These are phyloP conservation scores for Camptogramma bilineatum DNA, from an alignment of 2,888 invertebrate species.

Conservation along the genomic window DNA sequence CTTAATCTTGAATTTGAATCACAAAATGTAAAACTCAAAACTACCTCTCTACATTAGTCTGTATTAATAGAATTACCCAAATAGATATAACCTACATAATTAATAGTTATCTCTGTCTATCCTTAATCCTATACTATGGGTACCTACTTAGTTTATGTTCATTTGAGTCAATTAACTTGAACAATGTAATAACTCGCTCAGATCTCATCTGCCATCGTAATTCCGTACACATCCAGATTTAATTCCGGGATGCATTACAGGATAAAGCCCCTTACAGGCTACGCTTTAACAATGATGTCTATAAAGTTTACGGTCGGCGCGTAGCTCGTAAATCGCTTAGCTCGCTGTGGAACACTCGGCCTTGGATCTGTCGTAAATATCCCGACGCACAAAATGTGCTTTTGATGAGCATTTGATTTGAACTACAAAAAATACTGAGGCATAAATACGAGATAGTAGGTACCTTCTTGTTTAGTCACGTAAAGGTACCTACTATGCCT, in stretches of 20 bases:
- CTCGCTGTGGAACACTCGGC: constrained; percentile 29
- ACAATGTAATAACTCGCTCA: background rate
- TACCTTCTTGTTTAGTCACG: background rate
- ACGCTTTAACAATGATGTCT: constrained; percentile 30
- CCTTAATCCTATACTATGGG: background rate
- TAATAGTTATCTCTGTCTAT: too few relatives aligned
- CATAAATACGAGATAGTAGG: background rate
- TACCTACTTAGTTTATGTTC: background rate
- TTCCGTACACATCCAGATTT: background rate
- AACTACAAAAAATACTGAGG: constrained; percentile 2
- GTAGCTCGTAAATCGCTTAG: constrained; percentile 41
- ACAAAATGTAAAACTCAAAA: too few relatives aligned
- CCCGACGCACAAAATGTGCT: constrained; percentile 26
- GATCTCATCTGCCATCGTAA: background rate
- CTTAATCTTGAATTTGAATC: too few relatives aligned
- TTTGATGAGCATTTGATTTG: constrained; percentile 25
- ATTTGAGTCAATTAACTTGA: background rate
- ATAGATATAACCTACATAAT: too few relatives aligned
- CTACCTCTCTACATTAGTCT: too few relatives aligned
- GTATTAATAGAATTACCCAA: too few relatives aligned
- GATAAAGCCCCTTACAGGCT: constrained; percentile 17
- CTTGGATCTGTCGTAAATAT: constrained; percentile 36
- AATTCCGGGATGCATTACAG: constrained; percentile 16
- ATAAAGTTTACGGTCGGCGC: constrained; percentile 37
- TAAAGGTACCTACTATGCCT: background rate